These are phyloP conservation scores for Trogon melanurus DNA, from an alignment of 2,113 vertebrate species.

Conservation along the genomic window DNA sequence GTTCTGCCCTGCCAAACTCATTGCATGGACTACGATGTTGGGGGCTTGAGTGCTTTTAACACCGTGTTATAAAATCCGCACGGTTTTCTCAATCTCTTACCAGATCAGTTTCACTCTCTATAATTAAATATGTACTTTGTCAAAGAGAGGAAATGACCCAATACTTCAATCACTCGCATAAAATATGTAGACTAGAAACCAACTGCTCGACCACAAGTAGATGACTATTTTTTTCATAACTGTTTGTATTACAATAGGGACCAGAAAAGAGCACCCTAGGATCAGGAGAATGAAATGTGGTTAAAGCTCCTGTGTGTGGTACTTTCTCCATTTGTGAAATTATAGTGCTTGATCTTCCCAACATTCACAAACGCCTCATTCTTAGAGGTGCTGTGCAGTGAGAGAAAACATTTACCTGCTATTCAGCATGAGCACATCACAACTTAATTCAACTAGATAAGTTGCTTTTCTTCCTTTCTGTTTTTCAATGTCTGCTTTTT, in stretches of 20 bases:
- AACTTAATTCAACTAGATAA: neutral
- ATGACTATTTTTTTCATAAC: neutral
- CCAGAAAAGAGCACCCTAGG: neutral
- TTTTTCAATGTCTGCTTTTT: neutral
- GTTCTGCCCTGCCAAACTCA: neutral
- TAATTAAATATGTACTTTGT: neutral
- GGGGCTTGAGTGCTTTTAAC: neutral
- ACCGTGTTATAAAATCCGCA: neutral
- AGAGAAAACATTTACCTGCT: neutral
- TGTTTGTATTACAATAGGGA: neutral
- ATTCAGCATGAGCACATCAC: neutral
- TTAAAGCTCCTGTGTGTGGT: neutral
- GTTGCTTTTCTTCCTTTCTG: neutral
- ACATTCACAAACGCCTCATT: neutral
- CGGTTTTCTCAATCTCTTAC: neutral
- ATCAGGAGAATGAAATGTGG: neutral
- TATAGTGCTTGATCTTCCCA: neutral
- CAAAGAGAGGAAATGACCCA: neutral
- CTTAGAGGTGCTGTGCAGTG: neutral
- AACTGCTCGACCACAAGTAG: neutral
- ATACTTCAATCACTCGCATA: neutral
- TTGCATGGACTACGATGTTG: neutral
- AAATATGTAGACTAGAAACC: neutral
- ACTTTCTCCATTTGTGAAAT: neutral
- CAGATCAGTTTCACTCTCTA: neutral